Evolutionary conservation across 2,113 vertebrate species (phyloP), one percentile per base, ranked within the genome.

Genomic region (Fukomys damarensis): DNA sequence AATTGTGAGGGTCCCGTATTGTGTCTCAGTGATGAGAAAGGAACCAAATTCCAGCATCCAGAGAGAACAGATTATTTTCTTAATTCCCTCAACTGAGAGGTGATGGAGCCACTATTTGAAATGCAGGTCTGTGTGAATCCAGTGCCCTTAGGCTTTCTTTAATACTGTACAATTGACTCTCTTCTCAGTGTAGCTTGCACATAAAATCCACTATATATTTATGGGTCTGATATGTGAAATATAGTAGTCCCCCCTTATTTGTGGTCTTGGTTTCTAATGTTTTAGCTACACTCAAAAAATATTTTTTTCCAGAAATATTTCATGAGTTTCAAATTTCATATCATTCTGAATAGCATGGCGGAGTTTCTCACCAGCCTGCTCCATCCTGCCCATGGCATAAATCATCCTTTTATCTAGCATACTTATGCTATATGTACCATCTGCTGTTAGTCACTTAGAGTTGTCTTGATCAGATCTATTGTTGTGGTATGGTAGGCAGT

Each of bases 191-290:
- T 65, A 81, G 90, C 13, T 79, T 88, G 17, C 22, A 49, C 54
- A 43, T 63, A 81, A 89, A 95, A 93, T 70, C 19, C n/a, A 79
- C 46, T 79, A 74, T 66, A 82, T 88, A 81, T 74, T 38, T 91
- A 70, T 91, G 65, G 41, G 24, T 89, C 54, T 85, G 35, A 93
- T 72, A 63, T 49, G 7, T 77, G 49, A 85, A 82, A 38, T 30
- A 49, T 13, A 61, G 30, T 38, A 61, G 41, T 2, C 3, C n/a
- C 19, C 20, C 3, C 22, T 86, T 58, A 49, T 84, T 16, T 41
- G n/a, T 72, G 22, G 38, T 22, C 66, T 49, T 92, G 16, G 59
- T 59, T 74, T 61, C 24, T 32, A 70, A 84, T 10, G 5, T 72
- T 83, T n/a, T 41, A 84, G 56, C 43, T 70, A 56, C 61, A 26